Percentiles rank a stretch among this genome's conserved stretches.
Conservation (phyloP, 2,888 invertebrate genomes). For the Cheilosia soror region DNA sequence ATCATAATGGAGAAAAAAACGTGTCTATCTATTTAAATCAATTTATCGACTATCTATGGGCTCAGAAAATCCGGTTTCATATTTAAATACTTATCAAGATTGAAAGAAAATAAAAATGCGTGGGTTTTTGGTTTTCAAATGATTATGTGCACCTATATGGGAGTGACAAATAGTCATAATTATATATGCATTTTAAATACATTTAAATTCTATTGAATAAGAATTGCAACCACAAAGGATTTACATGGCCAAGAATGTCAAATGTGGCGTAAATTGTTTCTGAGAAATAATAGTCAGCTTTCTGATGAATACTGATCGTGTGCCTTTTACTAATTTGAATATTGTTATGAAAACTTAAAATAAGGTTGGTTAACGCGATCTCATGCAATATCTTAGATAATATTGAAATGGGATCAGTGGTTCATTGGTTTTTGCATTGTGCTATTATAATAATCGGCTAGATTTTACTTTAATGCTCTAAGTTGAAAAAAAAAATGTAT, state of each 20-base stretch:
- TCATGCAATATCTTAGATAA: not conserved
- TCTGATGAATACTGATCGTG: not conserved
- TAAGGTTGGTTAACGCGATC: not conserved
- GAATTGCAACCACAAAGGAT: conserved; percentile 25
- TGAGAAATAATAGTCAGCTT: not conserved
- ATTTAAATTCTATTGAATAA: conserved; percentile 19
- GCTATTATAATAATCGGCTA: too few species aligned
- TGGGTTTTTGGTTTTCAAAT: conserved; percentile 24
- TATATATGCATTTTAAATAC: conserved; percentile 6
- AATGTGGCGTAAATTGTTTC: conserved; percentile 15
- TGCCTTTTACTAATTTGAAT: not conserved
- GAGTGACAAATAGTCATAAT: too few species aligned
- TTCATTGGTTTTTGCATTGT: too few species aligned
- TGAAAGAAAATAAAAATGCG: conserved; percentile 15
- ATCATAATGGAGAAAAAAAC: conserved; percentile 13
- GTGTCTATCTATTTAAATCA: conserved; percentile 35
- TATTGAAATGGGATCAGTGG: not conserved
- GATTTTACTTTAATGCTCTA: too few species aligned
- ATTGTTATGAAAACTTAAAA: not conserved
- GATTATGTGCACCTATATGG: not conserved
- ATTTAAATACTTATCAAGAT: not conserved
- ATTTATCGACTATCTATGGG: conserved; percentile 8
- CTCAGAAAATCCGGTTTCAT: not conserved
- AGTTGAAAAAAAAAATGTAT: too few species aligned
- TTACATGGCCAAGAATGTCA: not conserved